A percentile compares a stretch with the other conserved stretches of the same genome.
Conservation (phyloP, 2,113 vertebrate species). For the Mastomys natalensis region DNA sequence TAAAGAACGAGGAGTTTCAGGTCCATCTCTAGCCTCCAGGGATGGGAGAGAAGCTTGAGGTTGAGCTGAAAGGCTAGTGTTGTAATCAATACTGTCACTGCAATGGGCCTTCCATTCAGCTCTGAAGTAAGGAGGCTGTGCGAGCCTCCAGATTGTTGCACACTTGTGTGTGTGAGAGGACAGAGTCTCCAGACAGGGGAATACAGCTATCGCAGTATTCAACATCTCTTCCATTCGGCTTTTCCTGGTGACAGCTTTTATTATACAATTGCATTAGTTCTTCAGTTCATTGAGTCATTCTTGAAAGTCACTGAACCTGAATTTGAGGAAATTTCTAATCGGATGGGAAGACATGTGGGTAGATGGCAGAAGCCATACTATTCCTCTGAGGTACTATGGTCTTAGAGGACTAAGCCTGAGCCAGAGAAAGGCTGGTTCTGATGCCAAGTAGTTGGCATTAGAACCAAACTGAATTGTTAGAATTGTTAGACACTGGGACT, state of each 20-base stretch:
- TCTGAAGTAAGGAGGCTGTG: not conserved
- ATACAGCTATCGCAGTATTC: accelerated
- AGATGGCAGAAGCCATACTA: not conserved
- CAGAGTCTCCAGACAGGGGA: not conserved
- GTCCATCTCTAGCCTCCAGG: not conserved
- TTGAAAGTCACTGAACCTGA: not conserved
- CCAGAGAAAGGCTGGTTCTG: not conserved
- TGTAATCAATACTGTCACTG: not conserved
- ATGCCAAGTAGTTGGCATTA: not conserved
- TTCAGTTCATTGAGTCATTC: not conserved
- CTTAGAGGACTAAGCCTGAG: not conserved
- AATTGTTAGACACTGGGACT: not conserved
- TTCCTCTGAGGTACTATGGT: not conserved
- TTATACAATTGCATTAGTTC: not conserved
- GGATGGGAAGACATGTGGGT: not conserved
- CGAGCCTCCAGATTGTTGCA: not conserved
- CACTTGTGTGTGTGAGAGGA: not conserved
- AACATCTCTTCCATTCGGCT: not conserved
- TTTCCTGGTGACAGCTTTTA: not conserved
- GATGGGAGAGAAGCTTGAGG: not conserved
- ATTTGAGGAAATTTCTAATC: not conserved
- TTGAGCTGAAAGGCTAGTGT: not conserved
- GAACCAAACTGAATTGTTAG: not conserved
- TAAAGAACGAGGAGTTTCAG: not conserved
- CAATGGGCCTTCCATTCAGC: not conserved